Conservation (phyloP, 2,113 vertebrate species). For the Verasper variegatus region DNA sequence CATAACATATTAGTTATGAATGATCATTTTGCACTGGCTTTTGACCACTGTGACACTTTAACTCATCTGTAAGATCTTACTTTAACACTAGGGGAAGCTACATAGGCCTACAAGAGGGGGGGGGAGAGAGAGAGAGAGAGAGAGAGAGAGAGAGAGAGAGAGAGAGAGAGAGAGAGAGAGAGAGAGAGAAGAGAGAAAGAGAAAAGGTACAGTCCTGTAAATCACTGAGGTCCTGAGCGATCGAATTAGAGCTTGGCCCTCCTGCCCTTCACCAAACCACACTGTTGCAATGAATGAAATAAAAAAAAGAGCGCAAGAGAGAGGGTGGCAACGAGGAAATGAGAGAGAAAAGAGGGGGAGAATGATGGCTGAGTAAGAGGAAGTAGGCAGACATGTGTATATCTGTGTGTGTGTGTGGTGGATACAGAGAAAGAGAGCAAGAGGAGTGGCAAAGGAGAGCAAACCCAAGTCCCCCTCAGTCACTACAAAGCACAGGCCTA, state of each 20-base stretch:
- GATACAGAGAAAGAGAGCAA: conserved; percentile 42
- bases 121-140: conserved; percentile 18
- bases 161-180: conserved; percentile 20
- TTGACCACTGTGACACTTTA: not conserved
- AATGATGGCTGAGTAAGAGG: conserved; percentile 53
- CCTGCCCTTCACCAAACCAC: conserved; percentile 55
- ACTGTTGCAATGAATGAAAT: conserved; percentile 66
- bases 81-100: conserved; percentile 21
- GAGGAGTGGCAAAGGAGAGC: conserved; percentile 65
- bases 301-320: conserved; percentile 18
- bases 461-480: conserved; percentile 65
- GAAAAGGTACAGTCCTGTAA: conserved; percentile 25
- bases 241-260: conserved; percentile 45
- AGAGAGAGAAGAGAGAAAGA: conserved; percentile 19
- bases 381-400: conserved; percentile 57
- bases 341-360: conserved; percentile 60
- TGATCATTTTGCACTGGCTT: not conserved
- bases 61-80: not conserved
- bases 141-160: conserved; percentile 26
- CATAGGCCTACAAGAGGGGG: not conserved
- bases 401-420: conserved; percentile 21
- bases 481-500: conserved; percentile 73
- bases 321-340: conserved; percentile 48
- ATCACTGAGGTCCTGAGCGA: conserved; percentile 41
- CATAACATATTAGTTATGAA: not conserved